Evolutionary conservation across 1,140 invertebrate species (phyloP).

Genomic region (Neodiprion virginianus): DNA sequence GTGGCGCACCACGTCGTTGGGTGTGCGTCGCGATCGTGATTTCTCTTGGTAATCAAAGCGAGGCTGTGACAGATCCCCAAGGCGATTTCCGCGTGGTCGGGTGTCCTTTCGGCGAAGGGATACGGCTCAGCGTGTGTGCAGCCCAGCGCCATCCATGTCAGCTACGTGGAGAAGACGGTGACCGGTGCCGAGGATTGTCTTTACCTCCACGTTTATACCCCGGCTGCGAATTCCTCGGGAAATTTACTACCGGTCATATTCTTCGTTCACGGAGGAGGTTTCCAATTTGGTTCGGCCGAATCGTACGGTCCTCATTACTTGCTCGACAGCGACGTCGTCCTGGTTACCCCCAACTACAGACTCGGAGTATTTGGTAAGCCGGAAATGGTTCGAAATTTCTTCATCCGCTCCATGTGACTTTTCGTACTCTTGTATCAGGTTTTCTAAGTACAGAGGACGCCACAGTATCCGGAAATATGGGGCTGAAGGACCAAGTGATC

Average conservation of each 20-base stretch:
- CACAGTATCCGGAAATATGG: slow-evolving; percentile 65
- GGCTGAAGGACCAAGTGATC: slow-evolving; percentile 67
- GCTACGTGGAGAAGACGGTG: slow-evolving; percentile 35
- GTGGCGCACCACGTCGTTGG: too few species aligned
- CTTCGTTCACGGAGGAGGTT: slow-evolving; percentile 54
- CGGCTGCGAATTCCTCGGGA: slow-evolving; percentile 36
- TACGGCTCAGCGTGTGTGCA: slow-evolving; percentile 54
- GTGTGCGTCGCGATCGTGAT: not conserved
- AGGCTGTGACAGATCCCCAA: slow-evolving; percentile 44
- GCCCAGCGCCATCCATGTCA: slow-evolving; percentile 24
- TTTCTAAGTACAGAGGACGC: slow-evolving; percentile 66
- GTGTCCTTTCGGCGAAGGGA: slow-evolving; percentile 53
- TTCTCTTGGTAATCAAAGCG: not conserved
- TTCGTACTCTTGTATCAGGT: slow-evolving; percentile 42
- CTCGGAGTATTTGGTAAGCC: slow-evolving; percentile 64
- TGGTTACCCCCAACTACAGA: slow-evolving; percentile 73
- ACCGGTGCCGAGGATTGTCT: slow-evolving; percentile 66
- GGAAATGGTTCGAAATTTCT: not conserved
- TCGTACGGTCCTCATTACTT: slow-evolving; percentile 63
- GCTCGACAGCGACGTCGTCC: slow-evolving; percentile 67
- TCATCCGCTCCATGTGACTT: not conserved
- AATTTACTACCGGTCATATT: slow-evolving; percentile 45
- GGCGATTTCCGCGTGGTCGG: slow-evolving; percentile 51
- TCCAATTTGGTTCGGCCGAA: slow-evolving; percentile 56
- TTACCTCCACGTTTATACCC: slow-evolving; percentile 67